A percentile compares a stretch with the other conserved stretches of the same genome.
These are phyloP conservation scores for Exaiptasia diaphana DNA, from an alignment of 64 coral and sea anemone species.

Conservation along the genomic window DNA sequence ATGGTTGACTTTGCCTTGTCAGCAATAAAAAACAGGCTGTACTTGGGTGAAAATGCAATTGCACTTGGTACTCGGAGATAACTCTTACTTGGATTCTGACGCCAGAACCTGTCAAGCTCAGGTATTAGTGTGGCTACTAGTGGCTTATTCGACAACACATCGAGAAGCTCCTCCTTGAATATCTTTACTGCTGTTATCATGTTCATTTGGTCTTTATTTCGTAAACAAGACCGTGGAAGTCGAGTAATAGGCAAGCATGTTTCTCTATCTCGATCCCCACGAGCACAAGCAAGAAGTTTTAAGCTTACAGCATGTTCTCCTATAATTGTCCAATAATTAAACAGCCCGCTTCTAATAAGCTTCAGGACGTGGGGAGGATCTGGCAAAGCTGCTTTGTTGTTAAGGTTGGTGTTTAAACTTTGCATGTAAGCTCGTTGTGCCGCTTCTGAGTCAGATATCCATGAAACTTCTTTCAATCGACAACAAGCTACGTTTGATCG, in stretches of 20 bases:
- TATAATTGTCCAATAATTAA: conserved; percentile 27
- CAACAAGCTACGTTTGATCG: neutral
- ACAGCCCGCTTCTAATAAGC: conserved; percentile 23
- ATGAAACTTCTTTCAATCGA: conserved; percentile 14
- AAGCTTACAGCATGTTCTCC: conserved; percentile 3
- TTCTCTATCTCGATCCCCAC: neutral
- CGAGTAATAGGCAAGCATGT: conserved; percentile 28
- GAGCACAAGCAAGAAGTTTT: conserved; percentile 6
- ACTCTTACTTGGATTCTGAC: conserved; percentile 50
- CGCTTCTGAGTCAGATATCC: conserved; percentile 54
- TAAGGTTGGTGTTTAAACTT: neutral
- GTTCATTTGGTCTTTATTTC: conserved; percentile 56
- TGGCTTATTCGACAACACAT: conserved; percentile 8
- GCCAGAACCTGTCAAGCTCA: conserved; percentile 27
- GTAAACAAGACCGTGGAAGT: conserved; percentile 9
- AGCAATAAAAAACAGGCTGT: conserved; percentile 30
- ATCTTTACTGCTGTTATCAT: conserved; percentile 37
- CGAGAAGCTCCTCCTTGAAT: conserved; percentile 6
- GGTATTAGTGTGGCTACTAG: conserved; percentile 9
- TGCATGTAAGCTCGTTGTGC: conserved; percentile 43
- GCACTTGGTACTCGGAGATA: neutral
- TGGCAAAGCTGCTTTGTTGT: conserved; percentile 15
- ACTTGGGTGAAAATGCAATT: conserved; percentile 12
- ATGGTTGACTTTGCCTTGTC: conserved; percentile 35
- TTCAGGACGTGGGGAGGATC: conserved; percentile 40